Percentiles rank a stretch among this genome's conserved stretches.
Evolutionary conservation across 2,888 invertebrate species (phyloP).

Genomic region (Caenorhabditis sinica): DNA sequence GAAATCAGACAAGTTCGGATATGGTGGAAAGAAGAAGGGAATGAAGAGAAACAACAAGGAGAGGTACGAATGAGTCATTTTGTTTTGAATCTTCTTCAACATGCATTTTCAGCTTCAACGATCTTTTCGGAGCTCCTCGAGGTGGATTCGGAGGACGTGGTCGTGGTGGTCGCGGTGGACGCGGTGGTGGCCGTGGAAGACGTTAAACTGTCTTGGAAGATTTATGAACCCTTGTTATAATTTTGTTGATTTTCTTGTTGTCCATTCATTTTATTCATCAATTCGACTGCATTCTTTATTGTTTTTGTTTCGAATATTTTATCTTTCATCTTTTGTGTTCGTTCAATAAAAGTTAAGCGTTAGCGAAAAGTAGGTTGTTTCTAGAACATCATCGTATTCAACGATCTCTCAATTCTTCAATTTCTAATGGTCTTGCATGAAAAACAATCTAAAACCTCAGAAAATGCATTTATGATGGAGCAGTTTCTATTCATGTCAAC

Average conservation of each 20-base stretch:
- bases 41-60: constrained; percentile 92
- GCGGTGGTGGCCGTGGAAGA: constrained; percentile 57
- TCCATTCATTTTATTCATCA: constrained; percentile 16
- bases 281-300: constrained; percentile 16
- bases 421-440: background rate
- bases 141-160: constrained; percentile 62
- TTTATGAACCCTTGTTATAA: constrained; percentile 27
- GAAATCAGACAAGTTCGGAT: constrained; percentile 91
- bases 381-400: constrained; percentile 22
- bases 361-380: background rate
- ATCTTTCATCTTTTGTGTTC: constrained; percentile 17
- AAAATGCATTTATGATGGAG: constrained; percentile 52
- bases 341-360: constrained; percentile 3
- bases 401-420: constrained; percentile 15
- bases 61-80: constrained; percentile 84
- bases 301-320: constrained; percentile 6
- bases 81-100: background rate
- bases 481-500: constrained; percentile 59
- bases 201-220: constrained; percentile 13
- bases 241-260: constrained; percentile 40
- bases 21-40: constrained; percentile 95
- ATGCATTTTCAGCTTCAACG: constrained; percentile 84
- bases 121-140: constrained; percentile 60
- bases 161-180: constrained; percentile 53
- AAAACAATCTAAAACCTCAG: background rate